Evolutionary conservation across 2,113 vertebrate genomes (phyloP).

Genomic region (Myrmecobius fasciatus): DNA sequence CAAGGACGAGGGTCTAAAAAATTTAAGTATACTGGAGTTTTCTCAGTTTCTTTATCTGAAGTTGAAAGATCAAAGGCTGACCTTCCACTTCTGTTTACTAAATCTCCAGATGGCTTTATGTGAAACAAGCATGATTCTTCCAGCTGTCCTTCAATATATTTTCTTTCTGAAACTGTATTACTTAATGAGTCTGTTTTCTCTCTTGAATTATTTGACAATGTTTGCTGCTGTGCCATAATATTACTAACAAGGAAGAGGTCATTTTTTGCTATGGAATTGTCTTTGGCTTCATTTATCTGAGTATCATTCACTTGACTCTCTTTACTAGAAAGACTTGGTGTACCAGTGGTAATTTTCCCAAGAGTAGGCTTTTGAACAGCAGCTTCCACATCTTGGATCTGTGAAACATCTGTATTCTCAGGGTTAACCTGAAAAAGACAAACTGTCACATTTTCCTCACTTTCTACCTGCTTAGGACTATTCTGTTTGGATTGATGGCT

Average conservation of each 20-base stretch:
- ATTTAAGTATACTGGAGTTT: conserved; percentile 75
- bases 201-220: conserved; percentile 62
- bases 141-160: conserved; percentile 78
- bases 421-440: neutral
- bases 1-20: conserved; percentile 75
- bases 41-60: conserved; percentile 83
- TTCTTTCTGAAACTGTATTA: conserved; percentile 73
- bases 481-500: conserved; percentile 53
- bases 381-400: conserved; percentile 57
- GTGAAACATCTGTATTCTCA: conserved; percentile 58
- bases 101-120: conserved; percentile 78
- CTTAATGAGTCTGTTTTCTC: conserved; percentile 73
- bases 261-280: conserved; percentile 2
- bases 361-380: neutral
- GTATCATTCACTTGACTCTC: conserved; percentile 46
- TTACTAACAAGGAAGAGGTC: conserved; percentile 57
- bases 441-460: conserved; percentile 9
- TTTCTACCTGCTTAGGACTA: conserved; percentile 48
- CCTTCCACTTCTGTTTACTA: conserved; percentile 80
- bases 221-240: conserved; percentile 69
- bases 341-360: conserved; percentile 53
- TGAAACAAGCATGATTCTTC: conserved; percentile 79
- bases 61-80: conserved; percentile 84
- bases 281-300: conserved; percentile 64
- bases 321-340: conserved; percentile 49